Evolutionary conservation across 2,888 invertebrate genomes (phyloP).

Genomic region (Seladonia tumulorum): DNA sequence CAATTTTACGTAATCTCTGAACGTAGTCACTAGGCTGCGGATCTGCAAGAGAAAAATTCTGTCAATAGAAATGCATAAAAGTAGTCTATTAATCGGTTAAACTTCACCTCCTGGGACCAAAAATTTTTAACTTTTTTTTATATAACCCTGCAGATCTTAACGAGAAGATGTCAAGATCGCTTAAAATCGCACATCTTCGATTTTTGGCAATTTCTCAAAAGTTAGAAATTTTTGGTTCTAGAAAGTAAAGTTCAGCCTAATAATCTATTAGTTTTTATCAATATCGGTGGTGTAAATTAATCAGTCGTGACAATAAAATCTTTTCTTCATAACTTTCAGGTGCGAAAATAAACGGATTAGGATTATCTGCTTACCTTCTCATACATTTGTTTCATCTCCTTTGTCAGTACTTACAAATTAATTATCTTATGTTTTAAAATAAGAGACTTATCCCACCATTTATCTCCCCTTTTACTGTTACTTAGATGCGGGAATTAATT

Average conservation of each 20-base stretch:
- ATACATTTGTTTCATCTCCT: background rate
- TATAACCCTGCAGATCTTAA: too few relatives aligned
- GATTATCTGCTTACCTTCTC: background rate
- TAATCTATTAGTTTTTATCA: background rate
- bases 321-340: background rate
- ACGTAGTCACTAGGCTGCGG: background rate
- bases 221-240: too few relatives aligned
- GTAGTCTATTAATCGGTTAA: too few relatives aligned
- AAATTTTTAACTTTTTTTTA: too few relatives aligned
- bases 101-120: too few relatives aligned
- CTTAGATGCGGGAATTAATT: background rate
- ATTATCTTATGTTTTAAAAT: background rate
- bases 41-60: too few relatives aligned
- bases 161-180: too few relatives aligned
- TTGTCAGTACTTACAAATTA: background rate
- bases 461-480: background rate
- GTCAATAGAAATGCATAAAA: too few relatives aligned
- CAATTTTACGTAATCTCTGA: background rate
- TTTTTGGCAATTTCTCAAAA: too few relatives aligned
- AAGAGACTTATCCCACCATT: background rate
- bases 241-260: too few relatives aligned
- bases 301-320: background rate
- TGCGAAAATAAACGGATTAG: background rate
- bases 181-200: too few relatives aligned
- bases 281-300: background rate